Conservation (phyloP, 2,113 vertebrate species). For the Bubo blakistoni region DNA sequence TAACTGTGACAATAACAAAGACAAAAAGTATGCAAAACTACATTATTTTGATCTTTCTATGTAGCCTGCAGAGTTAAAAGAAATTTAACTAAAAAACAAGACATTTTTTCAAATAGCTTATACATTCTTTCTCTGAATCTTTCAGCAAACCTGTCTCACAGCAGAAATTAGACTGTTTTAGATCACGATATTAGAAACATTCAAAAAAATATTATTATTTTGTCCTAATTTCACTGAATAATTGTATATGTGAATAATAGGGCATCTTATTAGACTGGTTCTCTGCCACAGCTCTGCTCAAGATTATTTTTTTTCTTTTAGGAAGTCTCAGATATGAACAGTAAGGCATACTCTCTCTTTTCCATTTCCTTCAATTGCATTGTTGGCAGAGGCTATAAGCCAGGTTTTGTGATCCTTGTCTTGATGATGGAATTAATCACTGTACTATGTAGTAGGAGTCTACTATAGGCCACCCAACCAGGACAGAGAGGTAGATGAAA, state of each 20-base stretch:
- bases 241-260: not conserved
- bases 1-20: not conserved
- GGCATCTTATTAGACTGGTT: not conserved
- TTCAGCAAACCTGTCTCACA: not conserved
- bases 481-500: no score
- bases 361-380: not conserved
- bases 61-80: not conserved
- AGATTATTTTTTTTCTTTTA: not conserved
- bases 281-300: not conserved
- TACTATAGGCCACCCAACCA: no score
- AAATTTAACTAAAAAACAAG: not conserved
- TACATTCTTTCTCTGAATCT: not conserved
- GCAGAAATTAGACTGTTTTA: not conserved
- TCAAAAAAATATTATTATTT: not conserved
- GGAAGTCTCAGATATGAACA: not conserved
- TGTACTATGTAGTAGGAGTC: no score
- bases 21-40: not conserved
- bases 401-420: not conserved
- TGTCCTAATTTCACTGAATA: not conserved
- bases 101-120: not conserved
- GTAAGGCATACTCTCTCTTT: not conserved
- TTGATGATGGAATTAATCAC: not conserved
- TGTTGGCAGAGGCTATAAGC: not conserved
- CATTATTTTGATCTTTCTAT: not conserved
- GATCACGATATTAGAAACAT: not conserved